Evolutionary conservation across 2,797 vertebrate species (phyloP).

Genomic region (Pseudotriccus pelzelni): DNA sequence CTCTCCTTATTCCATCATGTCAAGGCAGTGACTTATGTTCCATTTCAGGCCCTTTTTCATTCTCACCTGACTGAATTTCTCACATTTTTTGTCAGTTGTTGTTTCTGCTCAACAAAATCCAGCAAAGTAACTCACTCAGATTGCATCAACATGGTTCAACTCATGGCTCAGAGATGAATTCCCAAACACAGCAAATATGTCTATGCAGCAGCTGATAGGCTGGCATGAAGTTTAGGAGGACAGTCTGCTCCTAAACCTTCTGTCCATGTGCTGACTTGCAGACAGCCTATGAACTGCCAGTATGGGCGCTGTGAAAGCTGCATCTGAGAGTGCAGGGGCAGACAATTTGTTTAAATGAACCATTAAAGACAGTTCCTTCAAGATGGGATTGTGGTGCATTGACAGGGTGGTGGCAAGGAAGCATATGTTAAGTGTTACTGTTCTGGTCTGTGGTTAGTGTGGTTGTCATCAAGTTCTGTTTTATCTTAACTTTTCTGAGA

Average conservation of each 20-base stretch:
- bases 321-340: background rate
- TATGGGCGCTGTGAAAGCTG: background rate
- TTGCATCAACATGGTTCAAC: background rate
- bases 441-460: conserved; percentile 17
- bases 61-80: background rate
- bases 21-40: background rate
- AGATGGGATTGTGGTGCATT: background rate
- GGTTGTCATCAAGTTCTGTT: conserved; percentile 17
- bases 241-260: background rate
- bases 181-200: background rate
- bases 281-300: background rate
- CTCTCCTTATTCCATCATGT: rapidly evolving
- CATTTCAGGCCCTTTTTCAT: background rate
- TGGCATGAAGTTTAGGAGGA: background rate
- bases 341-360: background rate
- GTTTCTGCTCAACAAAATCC: background rate
- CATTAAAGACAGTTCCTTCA: background rate
- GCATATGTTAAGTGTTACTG: conserved; percentile 28
- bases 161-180: background rate
- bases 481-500: conserved; percentile 4
- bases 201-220: background rate
- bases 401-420: background rate
- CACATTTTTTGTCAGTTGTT: background rate
- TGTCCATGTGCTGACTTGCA: background rate
- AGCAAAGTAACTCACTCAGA: background rate